Percentiles rank a stretch among this genome's conserved stretches.
phyloP scores from a whole-genome alignment of 2,797 vertebrate genomes.

The Coranthus polyacanthus region DNA sequence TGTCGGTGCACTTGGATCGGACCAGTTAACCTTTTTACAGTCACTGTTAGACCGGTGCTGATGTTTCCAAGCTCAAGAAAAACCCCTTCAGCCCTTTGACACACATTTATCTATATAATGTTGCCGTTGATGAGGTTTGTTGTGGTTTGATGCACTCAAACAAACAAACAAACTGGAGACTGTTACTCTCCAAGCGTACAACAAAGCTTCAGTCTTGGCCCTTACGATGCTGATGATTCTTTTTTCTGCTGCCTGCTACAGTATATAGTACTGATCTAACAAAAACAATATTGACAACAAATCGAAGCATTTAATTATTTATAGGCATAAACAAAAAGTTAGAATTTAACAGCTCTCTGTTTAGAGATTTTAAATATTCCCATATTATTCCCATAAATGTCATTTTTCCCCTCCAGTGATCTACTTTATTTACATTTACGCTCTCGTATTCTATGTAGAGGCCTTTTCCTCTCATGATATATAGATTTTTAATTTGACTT shows the following conservation, averaged over 20 bases:
- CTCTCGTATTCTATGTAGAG: neutral
- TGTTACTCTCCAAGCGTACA: neutral
- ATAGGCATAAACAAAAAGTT: neutral
- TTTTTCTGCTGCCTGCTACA: neutral
- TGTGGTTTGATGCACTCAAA: neutral
- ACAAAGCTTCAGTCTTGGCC: neutral
- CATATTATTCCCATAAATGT: neutral
- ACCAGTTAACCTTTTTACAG: neutral
- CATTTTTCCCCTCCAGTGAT: neutral
- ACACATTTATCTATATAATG: too few relatives aligned
- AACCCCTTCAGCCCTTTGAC: too few relatives aligned
- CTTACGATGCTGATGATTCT: constrained; percentile 1
- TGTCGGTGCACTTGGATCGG: neutral
- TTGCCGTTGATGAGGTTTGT: neutral
- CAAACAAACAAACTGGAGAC: neutral
- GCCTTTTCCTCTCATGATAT: neutral
- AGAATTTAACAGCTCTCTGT: too few relatives aligned
- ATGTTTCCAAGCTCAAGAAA: too few relatives aligned
- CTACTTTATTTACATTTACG: constrained; percentile 7
- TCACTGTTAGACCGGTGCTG: too few relatives aligned
- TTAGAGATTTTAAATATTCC: too few relatives aligned
- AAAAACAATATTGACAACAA: too few relatives aligned
- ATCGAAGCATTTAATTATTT: neutral
- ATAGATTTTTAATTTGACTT: constrained; percentile 1
- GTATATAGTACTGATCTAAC: too few relatives aligned